Conservation (phyloP, 2,113 vertebrate species). For the Eptesicus fuscus region DNA sequence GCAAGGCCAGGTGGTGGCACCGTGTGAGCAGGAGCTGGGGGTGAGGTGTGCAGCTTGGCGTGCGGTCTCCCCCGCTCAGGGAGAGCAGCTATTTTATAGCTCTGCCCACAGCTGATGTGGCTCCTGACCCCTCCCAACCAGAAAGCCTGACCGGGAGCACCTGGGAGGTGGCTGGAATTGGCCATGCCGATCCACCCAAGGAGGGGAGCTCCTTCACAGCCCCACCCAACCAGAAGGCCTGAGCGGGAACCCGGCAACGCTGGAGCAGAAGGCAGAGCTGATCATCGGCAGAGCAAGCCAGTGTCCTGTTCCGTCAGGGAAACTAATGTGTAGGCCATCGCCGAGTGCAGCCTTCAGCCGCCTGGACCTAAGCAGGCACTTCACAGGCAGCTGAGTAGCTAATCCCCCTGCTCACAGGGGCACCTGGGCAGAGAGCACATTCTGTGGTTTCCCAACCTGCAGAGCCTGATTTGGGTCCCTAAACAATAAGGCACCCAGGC, state of each 20-base stretch:
- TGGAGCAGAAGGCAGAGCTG: not conserved
- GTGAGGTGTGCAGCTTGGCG: not conserved
- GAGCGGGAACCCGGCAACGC: too few relatives aligned
- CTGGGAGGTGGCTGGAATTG: not conserved
- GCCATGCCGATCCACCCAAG: not conserved
- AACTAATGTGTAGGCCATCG: not conserved
- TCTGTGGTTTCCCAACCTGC: not conserved
- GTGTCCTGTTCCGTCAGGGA: not conserved
- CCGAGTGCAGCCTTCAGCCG: not conserved
- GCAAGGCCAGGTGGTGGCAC: not conserved
- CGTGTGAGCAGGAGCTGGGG: not conserved
- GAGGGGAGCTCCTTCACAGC: not conserved
- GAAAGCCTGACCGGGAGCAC: not conserved
- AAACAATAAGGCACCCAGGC: not conserved
- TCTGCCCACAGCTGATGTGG: too few relatives aligned
- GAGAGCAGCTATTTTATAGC: not conserved
- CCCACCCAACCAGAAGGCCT: not conserved
- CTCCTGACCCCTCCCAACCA: not conserved
- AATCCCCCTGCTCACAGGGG: not conserved
- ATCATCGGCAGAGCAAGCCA: not conserved
- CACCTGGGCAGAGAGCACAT: too few relatives aligned
- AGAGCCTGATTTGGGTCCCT: not conserved
- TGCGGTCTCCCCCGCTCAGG: accelerated
- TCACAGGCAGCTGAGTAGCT: not conserved
- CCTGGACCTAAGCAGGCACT: not conserved